A percentile compares a stretch with the other conserved stretches of the same genome.
Evolutionary conservation across 2,797 vertebrate species (phyloP).

Genomic region (Pipistrellus nathusii): DNA sequence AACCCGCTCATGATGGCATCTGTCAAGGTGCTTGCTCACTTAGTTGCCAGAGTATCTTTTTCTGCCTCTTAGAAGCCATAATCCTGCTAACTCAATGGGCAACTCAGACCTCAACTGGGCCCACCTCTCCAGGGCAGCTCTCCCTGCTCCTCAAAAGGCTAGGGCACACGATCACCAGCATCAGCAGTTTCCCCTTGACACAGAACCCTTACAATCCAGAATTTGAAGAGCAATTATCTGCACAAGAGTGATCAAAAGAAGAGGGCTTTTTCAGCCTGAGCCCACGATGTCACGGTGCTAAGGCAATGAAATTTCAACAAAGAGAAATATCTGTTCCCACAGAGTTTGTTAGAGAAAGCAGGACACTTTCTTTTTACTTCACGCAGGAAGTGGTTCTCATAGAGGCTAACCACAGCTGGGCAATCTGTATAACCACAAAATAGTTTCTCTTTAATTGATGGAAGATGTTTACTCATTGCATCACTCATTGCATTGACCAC

Average conservation of each 20-base stretch:
- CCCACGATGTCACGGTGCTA: background rate
- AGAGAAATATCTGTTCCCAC: constrained; percentile 55
- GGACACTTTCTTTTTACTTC: constrained; percentile 72
- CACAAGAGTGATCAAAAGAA: background rate
- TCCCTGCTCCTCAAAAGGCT: background rate
- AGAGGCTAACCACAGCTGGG: constrained; percentile 83
- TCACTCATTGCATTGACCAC: constrained; percentile 37
- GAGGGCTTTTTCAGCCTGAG: background rate
- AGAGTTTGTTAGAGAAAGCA: background rate
- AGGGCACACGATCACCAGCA: background rate
- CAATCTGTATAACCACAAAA: constrained; percentile 81
- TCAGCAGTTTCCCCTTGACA: background rate
- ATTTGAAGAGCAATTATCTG: constrained; percentile 28
- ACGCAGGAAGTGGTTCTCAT: constrained; percentile 86
- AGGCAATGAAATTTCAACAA: constrained; percentile 28
- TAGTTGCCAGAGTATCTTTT: background rate
- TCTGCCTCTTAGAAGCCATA: background rate
- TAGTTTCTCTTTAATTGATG: constrained; percentile 75
- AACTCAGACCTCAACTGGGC: background rate
- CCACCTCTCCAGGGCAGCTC: background rate
- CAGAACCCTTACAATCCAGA: background rate
- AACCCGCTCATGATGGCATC: background rate
- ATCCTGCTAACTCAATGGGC: background rate
- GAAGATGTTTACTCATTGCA: constrained; percentile 75
- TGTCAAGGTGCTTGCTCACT: background rate